These are phyloP conservation scores for Protobothrops flavoviridis DNA, from an alignment of 2,113 vertebrate genomes.

Conservation along the genomic window DNA sequence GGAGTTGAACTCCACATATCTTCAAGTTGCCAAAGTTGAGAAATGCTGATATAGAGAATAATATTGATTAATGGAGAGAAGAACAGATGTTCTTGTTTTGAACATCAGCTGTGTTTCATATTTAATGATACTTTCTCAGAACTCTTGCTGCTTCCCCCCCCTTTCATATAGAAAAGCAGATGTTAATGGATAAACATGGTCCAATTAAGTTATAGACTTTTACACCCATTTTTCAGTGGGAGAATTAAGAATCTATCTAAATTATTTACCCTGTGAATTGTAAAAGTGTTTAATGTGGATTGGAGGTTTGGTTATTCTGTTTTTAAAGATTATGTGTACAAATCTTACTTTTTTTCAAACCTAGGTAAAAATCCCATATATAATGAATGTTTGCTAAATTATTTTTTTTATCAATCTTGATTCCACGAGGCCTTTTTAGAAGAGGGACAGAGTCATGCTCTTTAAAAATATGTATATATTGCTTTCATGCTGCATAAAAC, in stretches of 20 bases:
- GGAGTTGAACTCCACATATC: neutral
- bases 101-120: neutral
- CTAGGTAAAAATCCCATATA: neutral
- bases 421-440: constrained; percentile 24
- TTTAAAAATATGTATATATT: constrained; percentile 29
- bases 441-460: constrained; percentile 28
- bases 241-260: neutral
- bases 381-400: neutral
- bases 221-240: neutral
- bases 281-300: neutral
- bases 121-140: neutral
- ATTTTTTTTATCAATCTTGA: neutral
- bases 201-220: neutral
- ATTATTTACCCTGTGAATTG: neutral
- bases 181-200: too few relatives aligned
- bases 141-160: neutral
- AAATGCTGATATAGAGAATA: neutral
- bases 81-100: neutral
- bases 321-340: neutral
- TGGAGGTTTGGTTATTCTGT: neutral
- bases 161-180: neutral
- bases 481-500: constrained; percentile 40
- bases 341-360: neutral
- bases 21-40: neutral
- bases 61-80: neutral